These are phyloP conservation scores for Prunella fulvescens DNA, from an alignment of 2,113 vertebrate species.

Conservation along the genomic window DNA sequence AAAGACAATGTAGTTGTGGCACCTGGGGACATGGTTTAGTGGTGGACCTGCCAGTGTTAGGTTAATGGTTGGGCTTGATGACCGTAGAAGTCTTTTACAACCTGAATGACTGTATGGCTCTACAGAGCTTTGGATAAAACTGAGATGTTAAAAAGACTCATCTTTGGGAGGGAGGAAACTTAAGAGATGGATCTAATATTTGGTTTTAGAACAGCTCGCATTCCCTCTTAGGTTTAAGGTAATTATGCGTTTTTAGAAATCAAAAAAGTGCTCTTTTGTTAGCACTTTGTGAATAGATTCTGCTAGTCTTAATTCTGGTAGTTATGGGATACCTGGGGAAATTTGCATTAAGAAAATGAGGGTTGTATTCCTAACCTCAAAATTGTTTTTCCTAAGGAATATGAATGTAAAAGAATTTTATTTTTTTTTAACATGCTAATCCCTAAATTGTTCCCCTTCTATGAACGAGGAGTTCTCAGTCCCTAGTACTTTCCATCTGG, in stretches of 20 bases:
- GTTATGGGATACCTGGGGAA: not conserved
- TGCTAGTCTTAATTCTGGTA: not conserved
- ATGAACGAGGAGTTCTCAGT: not conserved
- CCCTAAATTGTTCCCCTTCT: not conserved
- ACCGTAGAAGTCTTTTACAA: not conserved
- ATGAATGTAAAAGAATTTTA: accelerated
- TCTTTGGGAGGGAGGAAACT: not conserved
- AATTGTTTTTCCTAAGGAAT: not conserved
- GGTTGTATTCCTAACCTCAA: not conserved
- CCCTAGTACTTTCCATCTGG: not conserved
- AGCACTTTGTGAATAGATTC: not conserved
- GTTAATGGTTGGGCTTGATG: not conserved
- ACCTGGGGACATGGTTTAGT: not conserved
- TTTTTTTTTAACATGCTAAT: not conserved
- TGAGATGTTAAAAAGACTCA: not conserved
- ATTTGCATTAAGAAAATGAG: not conserved
- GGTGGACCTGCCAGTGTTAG: not conserved
- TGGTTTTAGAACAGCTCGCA: not conserved
- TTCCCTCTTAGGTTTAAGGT: not conserved
- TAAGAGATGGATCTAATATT: not conserved
- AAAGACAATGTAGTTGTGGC: not conserved
- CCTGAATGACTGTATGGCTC: not conserved
- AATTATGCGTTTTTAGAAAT: not conserved
- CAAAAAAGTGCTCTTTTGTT: not conserved
- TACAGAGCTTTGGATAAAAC: not conserved